A percentile compares a stretch with the other conserved stretches of the same genome.
These are phyloP conservation scores for Paradisaea rubra DNA, from an alignment of 2,113 vertebrate species.

Conservation along the genomic window DNA sequence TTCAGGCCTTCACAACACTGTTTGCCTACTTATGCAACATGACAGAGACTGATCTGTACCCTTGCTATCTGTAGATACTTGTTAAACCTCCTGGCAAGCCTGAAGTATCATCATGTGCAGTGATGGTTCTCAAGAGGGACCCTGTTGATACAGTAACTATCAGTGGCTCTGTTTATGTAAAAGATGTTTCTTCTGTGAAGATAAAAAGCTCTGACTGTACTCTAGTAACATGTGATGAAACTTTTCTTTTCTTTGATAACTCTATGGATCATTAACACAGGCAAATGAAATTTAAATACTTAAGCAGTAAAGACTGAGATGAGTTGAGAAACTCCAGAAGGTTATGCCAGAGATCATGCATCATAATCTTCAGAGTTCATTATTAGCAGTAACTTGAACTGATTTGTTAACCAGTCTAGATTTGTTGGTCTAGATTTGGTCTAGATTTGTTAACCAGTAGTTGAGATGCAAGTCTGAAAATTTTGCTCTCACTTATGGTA, in stretches of 20 bases:
- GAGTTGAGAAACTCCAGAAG: background rate
- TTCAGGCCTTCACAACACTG: background rate
- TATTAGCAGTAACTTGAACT: background rate
- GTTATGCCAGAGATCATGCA: background rate
- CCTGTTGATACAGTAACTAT: background rate
- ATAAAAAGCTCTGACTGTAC: background rate
- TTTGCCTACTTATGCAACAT: background rate
- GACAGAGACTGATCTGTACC: background rate
- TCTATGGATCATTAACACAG: background rate
- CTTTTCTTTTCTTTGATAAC: background rate
- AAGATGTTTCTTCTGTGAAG: background rate
- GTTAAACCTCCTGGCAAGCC: background rate
- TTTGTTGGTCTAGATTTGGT: background rate
- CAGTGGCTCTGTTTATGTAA: background rate
- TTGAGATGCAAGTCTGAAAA: background rate
- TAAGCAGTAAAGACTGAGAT: background rate
- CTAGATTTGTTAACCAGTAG: background rate
- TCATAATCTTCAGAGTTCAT: background rate
- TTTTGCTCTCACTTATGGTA: accelerated
- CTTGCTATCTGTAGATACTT: background rate
- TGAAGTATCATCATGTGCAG: background rate
- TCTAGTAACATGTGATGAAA: background rate
- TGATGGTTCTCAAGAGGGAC: background rate
- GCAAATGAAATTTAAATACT: background rate
- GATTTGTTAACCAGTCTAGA: background rate